Evolutionary conservation across 2,797 vertebrate species (phyloP).

Genomic region (Helicolenus hilgendorfi): DNA sequence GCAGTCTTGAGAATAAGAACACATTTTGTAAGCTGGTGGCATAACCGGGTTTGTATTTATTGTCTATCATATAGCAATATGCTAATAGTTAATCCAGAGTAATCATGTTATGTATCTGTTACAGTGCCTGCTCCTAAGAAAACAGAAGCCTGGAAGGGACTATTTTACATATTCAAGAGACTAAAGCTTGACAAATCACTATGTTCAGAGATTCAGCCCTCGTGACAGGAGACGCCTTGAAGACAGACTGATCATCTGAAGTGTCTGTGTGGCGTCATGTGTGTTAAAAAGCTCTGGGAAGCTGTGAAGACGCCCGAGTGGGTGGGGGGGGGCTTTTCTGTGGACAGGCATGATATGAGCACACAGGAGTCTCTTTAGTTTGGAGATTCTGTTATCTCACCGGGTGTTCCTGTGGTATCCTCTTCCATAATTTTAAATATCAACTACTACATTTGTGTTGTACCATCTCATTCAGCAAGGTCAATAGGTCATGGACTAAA

Average conservation of each 20-base stretch:
- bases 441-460: slow-evolving; percentile 7
- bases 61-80: slow-evolving; percentile 65
- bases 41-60: slow-evolving; percentile 44
- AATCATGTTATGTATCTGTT: slow-evolving; percentile 81
- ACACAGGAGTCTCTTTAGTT: slow-evolving; percentile 25
- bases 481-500: slow-evolving; percentile 61
- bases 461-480: slow-evolving; percentile 35
- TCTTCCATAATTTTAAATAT: slow-evolving; percentile 22
- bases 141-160: slow-evolving; percentile 69
- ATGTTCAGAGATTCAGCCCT: slow-evolving; percentile 56
- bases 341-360: slow-evolving; percentile 8
- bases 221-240: slow-evolving; percentile 68
- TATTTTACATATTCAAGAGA: slow-evolving; percentile 77
- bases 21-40: slow-evolving; percentile 50
- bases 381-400: not conserved
- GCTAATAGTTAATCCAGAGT: slow-evolving; percentile 73
- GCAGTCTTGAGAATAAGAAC: slow-evolving; percentile 5
- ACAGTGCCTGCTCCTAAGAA: slow-evolving; percentile 61
- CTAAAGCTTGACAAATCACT: slow-evolving; percentile 75
- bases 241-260: slow-evolving; percentile 57
- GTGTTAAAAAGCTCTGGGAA: slow-evolving; percentile 37
- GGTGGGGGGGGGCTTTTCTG: not conserved
- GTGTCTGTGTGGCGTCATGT: slow-evolving; percentile 27
- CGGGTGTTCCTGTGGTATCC: not conserved
- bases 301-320: slow-evolving; percentile 14